Evolutionary conservation across 2,888 invertebrate genomes (phyloP), one percentile per base, ranked within the genome.

Genomic region (Acrocera orbiculus): DNA sequence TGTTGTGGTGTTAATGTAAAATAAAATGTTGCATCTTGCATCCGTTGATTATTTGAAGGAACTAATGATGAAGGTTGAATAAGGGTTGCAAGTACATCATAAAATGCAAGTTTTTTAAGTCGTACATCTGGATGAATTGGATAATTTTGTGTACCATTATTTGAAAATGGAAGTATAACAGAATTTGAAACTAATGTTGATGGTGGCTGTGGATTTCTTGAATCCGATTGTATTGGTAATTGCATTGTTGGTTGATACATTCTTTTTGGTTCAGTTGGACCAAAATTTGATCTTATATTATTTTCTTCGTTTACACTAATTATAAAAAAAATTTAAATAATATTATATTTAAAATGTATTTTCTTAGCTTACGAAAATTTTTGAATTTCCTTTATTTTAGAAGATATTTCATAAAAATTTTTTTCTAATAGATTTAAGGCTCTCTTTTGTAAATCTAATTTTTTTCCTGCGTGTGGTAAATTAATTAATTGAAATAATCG

Each of bases 121-220:
- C 76, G 75, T n/a, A 95, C 89, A 58, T 93, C 90, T 0, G 92
- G 90, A 56, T 89, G 85, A 33, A 90, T 76, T 5, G 90, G 90
- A 57, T 76, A 77, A 23, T 64, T 65, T 40, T 66, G 65, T 42
- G 66, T 55, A 27, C 60, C 52, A 34, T 52, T 54, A 38, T 48
- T 47, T 44, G 55, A 50, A 42, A 56, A 55, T 11, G 54, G 55
- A 30, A 50, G 50, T 49, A 55, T 54, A 62, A 68, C 59, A 58
- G 61, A 50, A 17, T 44, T 44, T 58, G 61, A 59, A 56, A 59
- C 40, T 47, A 44, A n/a, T n/a, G n/a, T n/a, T n/a, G n/a, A n/a
- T n/a, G n/a, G n/a, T n/a, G n/a, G n/a, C n/a, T n/a, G n/a, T n/a
- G 38, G 22, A 10, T 34, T 32, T 11, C 36, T 20, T 5, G 24